A percentile compares a stretch with the other conserved stretches of the same genome.
Evolutionary conservation across 2,888 invertebrate genomes (phyloP).

Genomic region (Dusona sp.): DNA sequence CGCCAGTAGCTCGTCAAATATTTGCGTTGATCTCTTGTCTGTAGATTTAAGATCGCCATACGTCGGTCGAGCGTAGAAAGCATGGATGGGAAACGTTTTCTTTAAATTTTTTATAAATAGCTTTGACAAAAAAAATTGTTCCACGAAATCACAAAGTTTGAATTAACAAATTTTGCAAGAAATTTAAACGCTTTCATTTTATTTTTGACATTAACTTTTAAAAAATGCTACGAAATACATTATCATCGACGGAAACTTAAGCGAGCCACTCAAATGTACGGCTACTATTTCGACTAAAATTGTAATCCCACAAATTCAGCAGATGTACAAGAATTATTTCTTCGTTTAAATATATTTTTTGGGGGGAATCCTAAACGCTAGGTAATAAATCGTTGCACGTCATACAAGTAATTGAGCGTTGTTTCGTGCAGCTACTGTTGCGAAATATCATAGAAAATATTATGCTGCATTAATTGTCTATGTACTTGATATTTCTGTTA

Average conservation of each 20-base stretch:
- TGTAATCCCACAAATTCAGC: not conserved
- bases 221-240: too few species aligned
- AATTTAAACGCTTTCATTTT: not conserved
- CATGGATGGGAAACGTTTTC: conserved; percentile 38
- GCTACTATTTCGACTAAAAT: not conserved
- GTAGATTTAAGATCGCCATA: not conserved
- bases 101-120: not conserved
- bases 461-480: not conserved
- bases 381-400: not conserved
- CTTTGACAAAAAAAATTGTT: not conserved
- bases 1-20: conserved; percentile 68
- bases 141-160: not conserved
- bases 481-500: conserved; percentile 13
- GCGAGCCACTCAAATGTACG: not conserved
- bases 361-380: not conserved
- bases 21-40: conserved; percentile 62
- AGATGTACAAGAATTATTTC: not conserved
- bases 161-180: not conserved
- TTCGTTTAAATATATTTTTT: not conserved
- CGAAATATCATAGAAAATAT: conserved; percentile 27
- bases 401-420: not conserved
- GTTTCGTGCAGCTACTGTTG: conserved; percentile 41
- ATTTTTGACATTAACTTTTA: too few species aligned
- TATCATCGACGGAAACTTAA: too few species aligned
- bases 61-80: conserved; percentile 20